A percentile compares a stretch with the other conserved stretches of the same genome.
These are phyloP conservation scores for Hedya salicella DNA, from an alignment of 2,888 invertebrate genomes.

Conservation along the genomic window DNA sequence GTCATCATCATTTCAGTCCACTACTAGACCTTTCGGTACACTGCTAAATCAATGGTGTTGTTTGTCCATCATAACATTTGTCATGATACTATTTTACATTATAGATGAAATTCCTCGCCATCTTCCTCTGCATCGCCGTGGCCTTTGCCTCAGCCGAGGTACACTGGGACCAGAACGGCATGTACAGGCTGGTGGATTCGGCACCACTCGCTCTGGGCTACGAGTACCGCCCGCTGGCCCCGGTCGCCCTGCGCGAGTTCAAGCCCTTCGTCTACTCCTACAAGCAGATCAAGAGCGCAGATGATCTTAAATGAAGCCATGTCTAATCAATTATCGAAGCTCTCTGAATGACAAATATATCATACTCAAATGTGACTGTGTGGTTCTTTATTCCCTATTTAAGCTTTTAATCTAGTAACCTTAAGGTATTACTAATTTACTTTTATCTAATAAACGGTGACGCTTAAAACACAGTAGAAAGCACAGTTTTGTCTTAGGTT, in stretches of 20 bases:
- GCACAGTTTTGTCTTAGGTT: too few species aligned
- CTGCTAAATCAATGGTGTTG: too few species aligned
- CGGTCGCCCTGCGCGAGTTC: neutral
- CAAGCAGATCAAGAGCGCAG: conserved; percentile 5
- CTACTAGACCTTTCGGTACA: too few species aligned
- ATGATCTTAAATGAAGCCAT: neutral
- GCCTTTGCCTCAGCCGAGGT: conserved; percentile 47
- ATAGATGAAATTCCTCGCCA: conserved; percentile 54
- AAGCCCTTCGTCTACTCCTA: conserved; percentile 15
- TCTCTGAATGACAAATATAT: neutral
- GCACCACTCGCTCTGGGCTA: conserved; percentile 1
- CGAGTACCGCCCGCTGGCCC: neutral
- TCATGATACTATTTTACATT: too few species aligned
- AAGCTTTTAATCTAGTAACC: too few species aligned
- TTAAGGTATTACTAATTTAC: too few species aligned
- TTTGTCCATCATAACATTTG: too few species aligned
- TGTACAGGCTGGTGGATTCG: conserved; percentile 45
- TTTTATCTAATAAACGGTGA: too few species aligned
- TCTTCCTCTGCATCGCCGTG: conserved; percentile 43
- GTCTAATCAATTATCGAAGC: too few species aligned
- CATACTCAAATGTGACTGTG: neutral
- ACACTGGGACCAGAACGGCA: conserved; percentile 50
- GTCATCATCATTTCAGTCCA: too few species aligned
- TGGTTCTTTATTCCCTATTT: neutral
- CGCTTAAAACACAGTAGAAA: too few species aligned